phyloP scores from a whole-genome alignment of 2,888 invertebrate genomes.

The Pandemis corylana region DNA sequence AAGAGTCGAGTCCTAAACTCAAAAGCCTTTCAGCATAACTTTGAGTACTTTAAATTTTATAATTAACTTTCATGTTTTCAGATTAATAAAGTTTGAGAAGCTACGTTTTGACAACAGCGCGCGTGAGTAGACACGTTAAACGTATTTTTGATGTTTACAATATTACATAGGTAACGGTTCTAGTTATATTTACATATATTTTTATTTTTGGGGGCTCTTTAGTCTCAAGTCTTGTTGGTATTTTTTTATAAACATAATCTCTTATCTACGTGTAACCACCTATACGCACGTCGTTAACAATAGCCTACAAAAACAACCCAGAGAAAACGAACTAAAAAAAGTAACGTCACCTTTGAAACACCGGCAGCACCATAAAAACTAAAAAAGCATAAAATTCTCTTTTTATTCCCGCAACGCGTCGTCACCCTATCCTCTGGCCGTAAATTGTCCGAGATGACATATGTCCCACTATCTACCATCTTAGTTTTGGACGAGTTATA shows the following conservation, averaged over 20 bases:
- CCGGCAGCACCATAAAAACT: not conserved
- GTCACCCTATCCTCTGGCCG: slow-evolving; percentile 2
- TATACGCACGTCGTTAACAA: too few relatives aligned
- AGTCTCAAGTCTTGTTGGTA: too few relatives aligned
- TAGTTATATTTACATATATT: too few relatives aligned
- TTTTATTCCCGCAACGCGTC: not conserved
- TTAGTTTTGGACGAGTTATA: slow-evolving; percentile 15
- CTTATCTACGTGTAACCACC: too few relatives aligned
- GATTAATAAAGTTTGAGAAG: not conserved
- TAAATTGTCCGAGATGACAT: slow-evolving; percentile 19
- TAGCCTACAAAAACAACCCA: too few relatives aligned
- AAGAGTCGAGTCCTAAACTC: not conserved
- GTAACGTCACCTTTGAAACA: not conserved
- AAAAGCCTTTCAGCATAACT: not conserved
- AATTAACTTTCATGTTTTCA: slow-evolving; percentile 5
- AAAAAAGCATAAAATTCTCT: not conserved
- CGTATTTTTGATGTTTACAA: not conserved
- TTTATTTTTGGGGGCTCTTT: too few relatives aligned
- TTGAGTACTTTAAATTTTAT: not conserved
- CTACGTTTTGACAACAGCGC: not conserved
- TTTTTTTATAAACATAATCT: too few relatives aligned
- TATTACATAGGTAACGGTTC: not conserved
- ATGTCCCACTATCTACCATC: slow-evolving; percentile 15
- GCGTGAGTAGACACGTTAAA: not conserved
- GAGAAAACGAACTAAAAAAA: not conserved